Percentiles rank a stretch among this genome's conserved stretches.
These are phyloP conservation scores for Melanerpes formicivorus DNA, from an alignment of 2,113 vertebrate genomes.

Conservation along the genomic window DNA sequence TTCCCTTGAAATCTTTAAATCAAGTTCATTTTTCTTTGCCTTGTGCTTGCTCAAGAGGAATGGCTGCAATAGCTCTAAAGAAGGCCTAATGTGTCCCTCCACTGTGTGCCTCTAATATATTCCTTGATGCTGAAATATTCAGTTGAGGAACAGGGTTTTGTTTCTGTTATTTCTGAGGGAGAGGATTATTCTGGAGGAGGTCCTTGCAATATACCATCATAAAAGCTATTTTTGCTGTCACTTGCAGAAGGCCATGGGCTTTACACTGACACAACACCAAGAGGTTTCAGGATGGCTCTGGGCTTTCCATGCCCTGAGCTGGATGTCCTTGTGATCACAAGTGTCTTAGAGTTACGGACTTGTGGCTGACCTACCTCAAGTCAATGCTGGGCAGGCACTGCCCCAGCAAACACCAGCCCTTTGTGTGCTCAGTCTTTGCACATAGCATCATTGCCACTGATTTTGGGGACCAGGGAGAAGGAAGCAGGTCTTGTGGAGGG, in stretches of 20 bases:
- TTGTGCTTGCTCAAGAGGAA: neutral
- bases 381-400: neutral
- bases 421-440: rapidly evolving
- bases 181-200: neutral
- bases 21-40: neutral
- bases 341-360: neutral
- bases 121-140: neutral
- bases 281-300: rapidly evolving
- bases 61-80: neutral
- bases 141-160: neutral
- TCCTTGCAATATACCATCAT: neutral
- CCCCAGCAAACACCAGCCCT: neutral
- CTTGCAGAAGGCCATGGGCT: rapidly evolving
- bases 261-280: neutral
- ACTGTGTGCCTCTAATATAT: neutral
- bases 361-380: rapidly evolving
- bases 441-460: neutral
- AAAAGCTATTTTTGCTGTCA: neutral
- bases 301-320: neutral
- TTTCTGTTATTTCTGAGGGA: neutral
- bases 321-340: neutral
- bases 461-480: neutral
- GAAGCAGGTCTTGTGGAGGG: neutral
- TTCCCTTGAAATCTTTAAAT: neutral
- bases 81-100: neutral